These are phyloP conservation scores for Muricea muricata DNA, from an alignment of 92 coral and sea anemone species.

Conservation along the genomic window DNA sequence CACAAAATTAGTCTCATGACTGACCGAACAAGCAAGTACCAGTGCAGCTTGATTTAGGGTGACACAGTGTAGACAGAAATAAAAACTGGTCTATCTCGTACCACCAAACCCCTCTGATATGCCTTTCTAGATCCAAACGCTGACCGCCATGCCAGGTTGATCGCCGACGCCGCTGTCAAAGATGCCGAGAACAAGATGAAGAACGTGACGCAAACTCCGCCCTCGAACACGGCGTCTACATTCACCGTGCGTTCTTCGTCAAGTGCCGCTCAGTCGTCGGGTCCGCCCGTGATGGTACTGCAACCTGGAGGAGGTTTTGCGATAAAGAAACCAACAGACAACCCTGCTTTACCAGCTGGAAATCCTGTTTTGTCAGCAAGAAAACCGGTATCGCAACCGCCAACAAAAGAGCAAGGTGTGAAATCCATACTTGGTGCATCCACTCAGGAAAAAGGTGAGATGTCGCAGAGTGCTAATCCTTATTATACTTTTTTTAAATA, in stretches of 20 bases:
- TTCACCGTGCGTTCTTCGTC: constrained; percentile 31
- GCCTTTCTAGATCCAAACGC: constrained; percentile 27
- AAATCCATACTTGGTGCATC: constrained; percentile 72
- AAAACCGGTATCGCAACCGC: not conserved
- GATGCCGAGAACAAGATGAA: constrained; percentile 61
- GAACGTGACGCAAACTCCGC: constrained; percentile 39
- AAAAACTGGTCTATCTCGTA: no score
- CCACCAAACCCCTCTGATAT: no score
- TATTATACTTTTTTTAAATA: no score
- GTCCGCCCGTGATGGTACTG: constrained; percentile 42
- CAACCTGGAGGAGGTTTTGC: constrained; percentile 27
- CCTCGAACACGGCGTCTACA: constrained; percentile 14
- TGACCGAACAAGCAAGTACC: no score
- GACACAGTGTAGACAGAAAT: no score
- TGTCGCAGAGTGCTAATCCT: constrained; percentile 58
- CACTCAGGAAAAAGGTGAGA: constrained; percentile 67
- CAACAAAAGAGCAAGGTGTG: not conserved
- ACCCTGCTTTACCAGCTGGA: not conserved
- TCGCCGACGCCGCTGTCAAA: constrained; percentile 80
- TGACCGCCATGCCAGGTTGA: constrained; percentile 57
- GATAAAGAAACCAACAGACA: not conserved
- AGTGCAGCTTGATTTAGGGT: no score
- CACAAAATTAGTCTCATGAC: no score
- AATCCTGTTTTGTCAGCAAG: not conserved
- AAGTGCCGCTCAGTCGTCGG: constrained; percentile 10